Percentiles rank a stretch among this genome's conserved stretches.
phyloP scores from a whole-genome alignment of 2,888 invertebrate species.

The Epinotia brunnichana region DNA sequence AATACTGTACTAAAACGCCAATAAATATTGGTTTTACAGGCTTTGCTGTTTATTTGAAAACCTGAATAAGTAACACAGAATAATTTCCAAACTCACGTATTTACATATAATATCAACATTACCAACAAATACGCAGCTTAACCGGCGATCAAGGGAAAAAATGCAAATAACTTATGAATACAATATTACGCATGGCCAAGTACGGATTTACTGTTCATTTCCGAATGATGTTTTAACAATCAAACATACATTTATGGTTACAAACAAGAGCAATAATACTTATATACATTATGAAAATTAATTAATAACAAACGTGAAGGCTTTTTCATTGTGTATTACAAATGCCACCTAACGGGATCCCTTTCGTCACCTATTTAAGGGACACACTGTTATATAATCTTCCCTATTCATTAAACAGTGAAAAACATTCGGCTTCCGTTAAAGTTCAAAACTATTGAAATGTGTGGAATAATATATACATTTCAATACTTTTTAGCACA shows the following conservation, averaged over 20 bases:
- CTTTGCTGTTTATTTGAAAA: slow-evolving; percentile 9
- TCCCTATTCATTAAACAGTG: too few relatives aligned
- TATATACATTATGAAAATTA: background rate
- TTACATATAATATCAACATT: slow-evolving; percentile 24
- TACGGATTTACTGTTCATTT: slow-evolving; percentile 4
- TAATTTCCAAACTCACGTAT: slow-evolving; percentile 8
- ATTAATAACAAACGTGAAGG: background rate
- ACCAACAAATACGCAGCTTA: slow-evolving; percentile 15
- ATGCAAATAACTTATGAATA: slow-evolving; percentile 7
- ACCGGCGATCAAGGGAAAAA: slow-evolving; percentile 3
- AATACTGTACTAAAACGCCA: background rate
- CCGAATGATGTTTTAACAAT: slow-evolving; percentile 1
- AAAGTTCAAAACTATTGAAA: background rate
- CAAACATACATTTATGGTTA: background rate
- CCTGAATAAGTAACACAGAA: slow-evolving; percentile 19
- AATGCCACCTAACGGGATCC: background rate
- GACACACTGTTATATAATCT: background rate
- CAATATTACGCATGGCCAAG: background rate
- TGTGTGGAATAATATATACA: background rate
- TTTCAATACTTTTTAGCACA: too few relatives aligned
- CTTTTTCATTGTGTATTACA: background rate
- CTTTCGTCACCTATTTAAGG: background rate
- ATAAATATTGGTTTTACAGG: slow-evolving; percentile 5
- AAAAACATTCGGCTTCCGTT: too few relatives aligned
- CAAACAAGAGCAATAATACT: too few relatives aligned